These are phyloP conservation scores for Gopherus flavomarginatus DNA, from an alignment of 2,113 vertebrate species.

Conservation along the genomic window DNA sequence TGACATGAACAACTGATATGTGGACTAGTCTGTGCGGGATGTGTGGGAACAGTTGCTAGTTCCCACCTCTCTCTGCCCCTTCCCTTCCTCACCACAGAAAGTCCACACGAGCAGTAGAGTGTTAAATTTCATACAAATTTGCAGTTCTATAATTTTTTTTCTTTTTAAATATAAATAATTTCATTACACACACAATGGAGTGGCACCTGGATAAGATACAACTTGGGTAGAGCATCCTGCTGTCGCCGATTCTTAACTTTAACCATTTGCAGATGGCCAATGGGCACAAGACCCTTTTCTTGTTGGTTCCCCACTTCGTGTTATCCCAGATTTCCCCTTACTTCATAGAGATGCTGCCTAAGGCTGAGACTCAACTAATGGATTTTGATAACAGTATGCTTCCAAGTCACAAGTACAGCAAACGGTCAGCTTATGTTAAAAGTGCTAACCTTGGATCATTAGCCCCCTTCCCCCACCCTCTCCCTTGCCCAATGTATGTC, in stretches of 20 bases:
- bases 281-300: slow-evolving; percentile 6
- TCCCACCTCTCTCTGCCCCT: slow-evolving; percentile 63
- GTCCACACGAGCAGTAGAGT: slow-evolving; percentile 63
- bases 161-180: slow-evolving; percentile 77
- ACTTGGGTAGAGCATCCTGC: slow-evolving; percentile 63
- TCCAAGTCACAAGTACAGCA: slow-evolving; percentile 2
- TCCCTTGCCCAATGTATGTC: slow-evolving; percentile 47
- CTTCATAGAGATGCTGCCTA: slow-evolving; percentile 2
- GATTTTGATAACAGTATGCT: slow-evolving; percentile 25
- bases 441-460: background rate
- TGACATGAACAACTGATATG: slow-evolving; percentile 36
- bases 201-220: slow-evolving; percentile 78
- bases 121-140: slow-evolving; percentile 36
- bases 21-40: slow-evolving; percentile 36
- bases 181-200: slow-evolving; percentile 77
- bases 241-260: background rate
- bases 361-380: background rate
- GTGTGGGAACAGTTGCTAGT: slow-evolving; percentile 53
- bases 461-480: background rate
- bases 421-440: background rate
- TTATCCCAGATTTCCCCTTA: slow-evolving; percentile 48
- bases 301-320: slow-evolving; percentile 7
- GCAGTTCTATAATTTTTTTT: slow-evolving; percentile 43
- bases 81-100: slow-evolving; percentile 36
- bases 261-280: slow-evolving; percentile 13